Conservation (phyloP, 1,140 invertebrate species). For the Onthophagus taurus region DNA sequence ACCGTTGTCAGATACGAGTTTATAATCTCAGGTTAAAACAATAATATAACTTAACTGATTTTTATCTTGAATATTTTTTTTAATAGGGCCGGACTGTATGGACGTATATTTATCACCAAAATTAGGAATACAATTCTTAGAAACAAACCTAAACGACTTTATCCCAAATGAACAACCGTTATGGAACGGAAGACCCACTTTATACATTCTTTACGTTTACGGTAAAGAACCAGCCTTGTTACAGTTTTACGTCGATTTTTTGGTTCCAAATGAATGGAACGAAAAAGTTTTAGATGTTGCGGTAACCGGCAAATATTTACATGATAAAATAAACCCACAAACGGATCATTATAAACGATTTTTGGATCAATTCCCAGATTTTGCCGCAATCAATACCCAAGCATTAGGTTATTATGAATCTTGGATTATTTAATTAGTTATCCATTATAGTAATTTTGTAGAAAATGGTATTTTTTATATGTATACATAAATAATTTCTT, state of each 20-base stretch:
- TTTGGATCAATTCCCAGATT: constrained; percentile 30
- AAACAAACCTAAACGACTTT: constrained; percentile 23
- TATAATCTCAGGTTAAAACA: no score
- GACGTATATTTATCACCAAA: constrained; percentile 29
- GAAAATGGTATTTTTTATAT: background rate
- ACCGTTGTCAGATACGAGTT: no score
- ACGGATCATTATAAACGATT: constrained; percentile 23
- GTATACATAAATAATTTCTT: no score
- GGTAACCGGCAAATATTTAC: constrained; percentile 25
- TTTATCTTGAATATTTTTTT: no score
- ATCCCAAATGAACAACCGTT: constrained; percentile 2
- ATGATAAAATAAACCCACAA: constrained; percentile 21
- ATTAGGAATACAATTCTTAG: constrained; percentile 18
- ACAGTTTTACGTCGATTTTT: constrained; percentile 26
- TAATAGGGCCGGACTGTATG: constrained; percentile 26
- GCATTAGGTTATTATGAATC: constrained; percentile 29
- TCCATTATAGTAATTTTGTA: background rate
- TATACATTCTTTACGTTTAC: constrained; percentile 27
- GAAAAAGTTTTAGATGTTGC: constrained; percentile 26
- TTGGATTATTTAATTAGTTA: constrained; percentile 26
- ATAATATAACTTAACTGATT: no score
- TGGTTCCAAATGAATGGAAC: constrained; percentile 16
- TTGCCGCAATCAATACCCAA: constrained; percentile 27
- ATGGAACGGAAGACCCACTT: constrained; percentile 24
- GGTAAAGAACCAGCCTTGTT: constrained; percentile 24